These are phyloP conservation scores for Platalea minor DNA, from an alignment of 2,797 vertebrate species.

Conservation along the genomic window DNA sequence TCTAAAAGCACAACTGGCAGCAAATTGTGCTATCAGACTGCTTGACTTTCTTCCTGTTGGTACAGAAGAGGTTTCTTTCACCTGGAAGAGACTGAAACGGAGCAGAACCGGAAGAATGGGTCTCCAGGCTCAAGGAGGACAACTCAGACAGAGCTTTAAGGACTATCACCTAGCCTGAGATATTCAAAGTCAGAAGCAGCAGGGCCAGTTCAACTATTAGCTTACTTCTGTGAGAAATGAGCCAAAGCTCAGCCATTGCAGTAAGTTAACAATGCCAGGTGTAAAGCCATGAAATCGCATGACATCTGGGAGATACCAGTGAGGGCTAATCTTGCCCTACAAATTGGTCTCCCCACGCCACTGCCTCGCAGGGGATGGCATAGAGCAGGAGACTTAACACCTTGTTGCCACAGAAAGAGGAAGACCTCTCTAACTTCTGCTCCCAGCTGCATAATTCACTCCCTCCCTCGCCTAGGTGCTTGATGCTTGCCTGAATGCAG, in stretches of 20 bases:
- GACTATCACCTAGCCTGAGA: not conserved
- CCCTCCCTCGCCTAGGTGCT: not conserved
- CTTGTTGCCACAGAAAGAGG: not conserved
- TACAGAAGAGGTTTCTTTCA: not conserved
- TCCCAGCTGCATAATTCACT: not conserved
- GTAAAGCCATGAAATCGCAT: not conserved
- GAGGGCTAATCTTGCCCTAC: not conserved
- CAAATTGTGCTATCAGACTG: not conserved
- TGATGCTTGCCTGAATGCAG: not conserved
- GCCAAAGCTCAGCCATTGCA: not conserved
- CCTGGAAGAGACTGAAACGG: not conserved
- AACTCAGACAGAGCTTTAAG: not conserved
- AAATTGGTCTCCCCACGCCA: not conserved
- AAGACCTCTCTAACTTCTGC: not conserved
- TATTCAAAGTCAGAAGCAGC: not conserved
- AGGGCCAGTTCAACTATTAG: not conserved
- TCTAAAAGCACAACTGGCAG: not conserved
- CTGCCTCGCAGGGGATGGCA: not conserved
- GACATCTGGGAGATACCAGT: not conserved
- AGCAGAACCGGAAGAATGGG: not conserved
- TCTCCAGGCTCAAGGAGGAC: not conserved
- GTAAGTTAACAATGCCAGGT: not conserved
- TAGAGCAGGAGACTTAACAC: not conserved
- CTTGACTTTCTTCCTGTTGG: not conserved
- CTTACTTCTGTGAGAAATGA: not conserved